Base-by-base conservation (phyloP, 1,140 invertebrate genomes). In the Drosophila oshimai region DNA sequence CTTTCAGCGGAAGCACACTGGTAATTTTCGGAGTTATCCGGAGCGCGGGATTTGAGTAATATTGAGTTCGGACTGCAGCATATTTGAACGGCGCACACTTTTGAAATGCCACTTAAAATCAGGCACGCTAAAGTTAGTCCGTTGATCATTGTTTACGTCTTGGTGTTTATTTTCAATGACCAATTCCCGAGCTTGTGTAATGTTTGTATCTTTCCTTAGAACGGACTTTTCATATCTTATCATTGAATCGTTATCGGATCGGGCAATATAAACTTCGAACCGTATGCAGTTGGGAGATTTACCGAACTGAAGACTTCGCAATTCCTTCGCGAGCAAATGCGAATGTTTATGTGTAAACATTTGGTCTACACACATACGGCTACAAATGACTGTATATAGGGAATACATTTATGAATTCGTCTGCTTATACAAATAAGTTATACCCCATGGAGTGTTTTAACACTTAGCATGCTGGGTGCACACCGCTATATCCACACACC, bases 171-270 rank as follows among this genome's bases (percentile, higher is more conserved):
- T 28, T 9, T 2, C 58, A 62, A 62, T 62, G 54, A 62, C 58
- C 58, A 60, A 45, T 62, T 60, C 20, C 5, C 7, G 9, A 26
- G 54, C 28, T 62, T 62, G 54, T 62, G 54, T 60, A 60, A 62
- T 42, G 7, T 36, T 62, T 26, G 54, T 60, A 60, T 62, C 37
- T 62, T 62, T 57, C 18, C 22, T 62, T 61, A 62, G 58, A 62
- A 60, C 58, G 58, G 54, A 58, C 54, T 60, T 62, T 60, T 62
- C 58, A 62, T 62, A 62, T 62, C 58, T 62, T 60, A 62, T 62
- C 58, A 62, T 60, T 44, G 58, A 62, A 34, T 22, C 54, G 58
- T 62, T 62, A 62, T 62, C 58, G 58, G 58, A 62, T 62, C 58
- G 58, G 58, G 54, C 44, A 46, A 36, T 44, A 60, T 20, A 45